Evolutionary conservation across 2,797 vertebrate genomes (phyloP).

Genomic region (Karalla daura): DNA sequence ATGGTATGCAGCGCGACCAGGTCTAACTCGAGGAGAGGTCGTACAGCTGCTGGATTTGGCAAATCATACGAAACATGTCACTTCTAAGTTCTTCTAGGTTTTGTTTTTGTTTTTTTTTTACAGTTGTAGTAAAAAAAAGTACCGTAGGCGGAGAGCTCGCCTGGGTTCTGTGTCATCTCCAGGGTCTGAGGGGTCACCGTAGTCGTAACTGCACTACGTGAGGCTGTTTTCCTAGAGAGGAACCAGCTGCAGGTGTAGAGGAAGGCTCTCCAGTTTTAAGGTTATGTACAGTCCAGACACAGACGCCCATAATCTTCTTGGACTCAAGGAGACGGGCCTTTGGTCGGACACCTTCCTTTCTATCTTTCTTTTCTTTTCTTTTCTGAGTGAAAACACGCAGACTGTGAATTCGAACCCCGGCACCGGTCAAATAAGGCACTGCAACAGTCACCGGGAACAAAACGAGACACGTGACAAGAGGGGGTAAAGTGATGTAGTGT

Average conservation of each 20-base stretch:
- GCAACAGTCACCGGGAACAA: constrained; percentile 50
- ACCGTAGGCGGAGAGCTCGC: constrained; percentile 16
- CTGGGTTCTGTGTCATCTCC: background rate
- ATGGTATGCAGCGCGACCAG: constrained; percentile 7
- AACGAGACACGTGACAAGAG: constrained; percentile 17
- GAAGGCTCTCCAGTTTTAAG: constrained; percentile 20
- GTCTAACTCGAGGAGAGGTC: constrained; percentile 10
- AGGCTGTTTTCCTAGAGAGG: too few species aligned
- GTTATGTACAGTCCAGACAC: too few species aligned
- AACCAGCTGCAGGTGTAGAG: too few species aligned
- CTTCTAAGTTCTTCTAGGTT: background rate
- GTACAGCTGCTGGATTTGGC: constrained; percentile 36
- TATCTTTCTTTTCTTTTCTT: too few species aligned
- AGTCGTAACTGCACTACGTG: too few species aligned
- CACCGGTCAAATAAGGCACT: constrained; percentile 76
- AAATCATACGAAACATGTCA: constrained; percentile 26
- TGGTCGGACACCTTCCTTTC: constrained; percentile 64
- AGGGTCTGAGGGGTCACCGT: background rate
- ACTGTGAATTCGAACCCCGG: constrained; percentile 44
- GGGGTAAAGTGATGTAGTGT: constrained; percentile 74
- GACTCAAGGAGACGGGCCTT: constrained; percentile 64
- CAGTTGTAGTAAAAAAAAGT: constrained; percentile 17
- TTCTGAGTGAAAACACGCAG: constrained; percentile 34
- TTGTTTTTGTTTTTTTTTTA: background rate
- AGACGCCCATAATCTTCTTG: constrained; percentile 34